Base-by-base conservation (phyloP, 2,113 vertebrate species). In the Edolisoma coerulescens region DNA sequence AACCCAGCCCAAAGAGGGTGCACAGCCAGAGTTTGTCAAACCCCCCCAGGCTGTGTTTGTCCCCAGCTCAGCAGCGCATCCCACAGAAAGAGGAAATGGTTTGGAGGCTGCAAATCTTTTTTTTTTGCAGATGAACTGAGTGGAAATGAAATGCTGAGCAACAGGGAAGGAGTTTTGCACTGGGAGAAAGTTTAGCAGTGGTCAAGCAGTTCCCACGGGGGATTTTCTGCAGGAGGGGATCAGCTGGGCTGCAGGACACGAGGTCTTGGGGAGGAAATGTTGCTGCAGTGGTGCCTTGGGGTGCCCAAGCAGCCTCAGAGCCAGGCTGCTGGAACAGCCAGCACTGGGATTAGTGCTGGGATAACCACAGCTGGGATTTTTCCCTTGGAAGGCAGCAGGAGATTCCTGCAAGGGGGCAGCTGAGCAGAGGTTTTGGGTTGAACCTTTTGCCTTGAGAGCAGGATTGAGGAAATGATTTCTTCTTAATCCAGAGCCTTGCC, bases 41-140 rank as follows among this genome's bases (percentile, higher is more conserved):
- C 50, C 88, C 89, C 30, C 44, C 45, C 52, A 4, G 67, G 71
- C 68, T 53, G 56, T 24, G 82, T 32, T 92, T 79, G 57, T 59
- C 93, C 91, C 85, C 95, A 90, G 95, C 90, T 96, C 89, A 76
- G 61, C 73, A 87, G 67, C 5, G 4, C 20, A n/a, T 76, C 71
- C 84, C 70, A 5, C 54, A 69, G 82, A 97, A 98, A 97, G 96
- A 90, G 97, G 96, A 97, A 97, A 97, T 85, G 94, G 89, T 65
- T 95, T 77, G 82, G 89, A 93, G 89, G 67, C 68, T 79, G 78
- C 64, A 63, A 27, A 47, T 39, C 27, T n/a, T 24, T 5, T 33
- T 77, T 41, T 35, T 35, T 24, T 9, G 10, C 61, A 88, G 53
- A 89, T 54, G 70, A 94, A 54, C 70, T 42, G 6, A 88, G 39